Base-by-base conservation (phyloP, 2,797 vertebrate species). In the Leuciscus waleckii region DNA sequence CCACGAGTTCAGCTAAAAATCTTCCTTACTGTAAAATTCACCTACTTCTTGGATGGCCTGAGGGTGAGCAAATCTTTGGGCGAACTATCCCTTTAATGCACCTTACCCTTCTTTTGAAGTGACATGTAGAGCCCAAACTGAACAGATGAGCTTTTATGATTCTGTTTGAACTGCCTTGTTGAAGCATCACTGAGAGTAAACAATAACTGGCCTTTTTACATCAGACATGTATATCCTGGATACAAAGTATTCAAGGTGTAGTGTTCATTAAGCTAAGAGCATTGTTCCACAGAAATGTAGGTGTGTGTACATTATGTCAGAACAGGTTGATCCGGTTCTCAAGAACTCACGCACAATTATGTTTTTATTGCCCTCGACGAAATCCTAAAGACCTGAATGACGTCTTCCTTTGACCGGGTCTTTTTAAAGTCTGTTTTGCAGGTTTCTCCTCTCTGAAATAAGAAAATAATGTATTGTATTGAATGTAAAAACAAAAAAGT, bases 391-490 rank as follows among this genome's bases (percentile, higher is more conserved):
- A 97, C 96, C 16, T 95, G 93, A 26, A 94, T 94, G 92, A 99
- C 96, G 85, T 99, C 97, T 83, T 97, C 96, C 90, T 94, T 93
- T 63, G 94, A 97, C 82, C 96, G 94, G 0, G 98, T 99, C 86
- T 97, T 99, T 95, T 99, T 99, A 95, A 99, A 99, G 94, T 97
- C 97, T 2, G 97, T 99, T 87, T 95, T 97, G 92, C 98, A 99
- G 0, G 97, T 97, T 49, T 97, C 97, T 11, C 99, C 98, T 94
- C 97, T 99, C 98, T 99, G 90, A 76, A 80, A 83, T 23, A 21
- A 63, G 8, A 79, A 76, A 70, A 51, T 17, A 56, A n/a, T 56
- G 26, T 26, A 16, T 35, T 65, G 29, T 35, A 29, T 21, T 29
- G 26, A 46, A 65, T 63, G 10, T 23, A 39, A 54, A 75, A 75